A percentile compares a stretch with the other conserved stretches of the same genome.
phyloP scores from a whole-genome alignment of 2,113 vertebrate species.

The Anguilla rostrata region DNA sequence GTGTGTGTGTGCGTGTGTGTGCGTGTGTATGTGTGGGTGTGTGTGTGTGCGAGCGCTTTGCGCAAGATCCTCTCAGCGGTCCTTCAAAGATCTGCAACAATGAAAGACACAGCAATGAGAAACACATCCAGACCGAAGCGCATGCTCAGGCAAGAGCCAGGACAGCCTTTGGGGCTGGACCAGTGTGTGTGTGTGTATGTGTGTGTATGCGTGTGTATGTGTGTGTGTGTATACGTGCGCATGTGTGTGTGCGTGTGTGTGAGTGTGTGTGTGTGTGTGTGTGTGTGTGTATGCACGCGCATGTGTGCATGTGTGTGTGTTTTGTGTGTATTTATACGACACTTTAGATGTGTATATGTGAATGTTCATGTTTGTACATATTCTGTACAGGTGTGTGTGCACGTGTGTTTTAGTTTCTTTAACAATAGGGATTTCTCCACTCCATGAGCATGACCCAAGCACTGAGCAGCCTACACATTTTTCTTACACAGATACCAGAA shows the following conservation, averaged over 20 bases:
- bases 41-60: not conserved
- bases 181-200: not conserved
- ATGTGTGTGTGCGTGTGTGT: not conserved
- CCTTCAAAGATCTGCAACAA: slow-evolving; percentile 40
- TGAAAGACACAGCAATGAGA: slow-evolving; percentile 5
- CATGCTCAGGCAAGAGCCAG: not conserved
- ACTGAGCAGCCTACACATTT: not conserved
- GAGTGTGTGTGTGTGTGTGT: not conserved
- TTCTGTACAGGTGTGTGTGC: too few relatives aligned
- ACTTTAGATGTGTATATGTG: not conserved
- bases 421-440: not conserved
- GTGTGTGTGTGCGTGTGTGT: not conserved
- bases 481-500: not conserved
- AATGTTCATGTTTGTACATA: not conserved
- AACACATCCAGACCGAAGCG: not conserved
- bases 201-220: not conserved
- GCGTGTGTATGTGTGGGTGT: not conserved
- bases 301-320: too few relatives aligned
- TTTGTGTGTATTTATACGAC: not conserved
- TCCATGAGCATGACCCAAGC: not conserved
- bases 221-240: too few relatives aligned
- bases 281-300: not conserved
- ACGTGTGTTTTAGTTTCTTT: not conserved
- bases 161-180: not conserved
- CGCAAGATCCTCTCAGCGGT: slow-evolving; percentile 17